Evolutionary conservation across 2,113 vertebrate genomes (phyloP).

Genomic region (Terrapene triunguis): DNA sequence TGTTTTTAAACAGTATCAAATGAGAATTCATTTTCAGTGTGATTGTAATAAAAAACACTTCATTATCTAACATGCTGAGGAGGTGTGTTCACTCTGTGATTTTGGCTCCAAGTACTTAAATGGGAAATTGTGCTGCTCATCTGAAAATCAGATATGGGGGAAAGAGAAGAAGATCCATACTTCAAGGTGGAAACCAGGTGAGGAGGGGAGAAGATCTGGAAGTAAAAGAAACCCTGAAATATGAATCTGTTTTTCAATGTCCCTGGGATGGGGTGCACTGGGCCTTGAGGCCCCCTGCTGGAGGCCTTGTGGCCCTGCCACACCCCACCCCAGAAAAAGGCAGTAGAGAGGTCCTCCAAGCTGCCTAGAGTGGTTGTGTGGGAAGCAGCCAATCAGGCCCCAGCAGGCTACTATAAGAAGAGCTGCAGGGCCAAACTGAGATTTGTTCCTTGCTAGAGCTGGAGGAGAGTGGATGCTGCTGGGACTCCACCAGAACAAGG

Average conservation of each 20-base stretch:
- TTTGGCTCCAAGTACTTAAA: neutral
- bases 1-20: conserved; percentile 10
- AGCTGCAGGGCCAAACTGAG: no score
- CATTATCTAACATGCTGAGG: neutral
- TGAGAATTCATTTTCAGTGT: neutral
- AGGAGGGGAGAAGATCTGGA: neutral
- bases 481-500: no score
- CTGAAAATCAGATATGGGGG: neutral
- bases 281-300: no score
- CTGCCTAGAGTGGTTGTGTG: no score
- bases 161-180: neutral
- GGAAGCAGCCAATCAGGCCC: no score
- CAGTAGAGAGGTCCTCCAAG: no score
- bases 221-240: neutral
- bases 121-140: neutral
- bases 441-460: no score
- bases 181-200: neutral
- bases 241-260: neutral
- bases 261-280: neutral
- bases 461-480: no score
- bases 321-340: no score
- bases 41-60: neutral
- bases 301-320: no score
- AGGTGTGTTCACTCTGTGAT: neutral
- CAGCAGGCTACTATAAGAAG: no score